Conservation (phyloP, 1,140 invertebrate genomes). For the Procambarus virginalis region DNA sequence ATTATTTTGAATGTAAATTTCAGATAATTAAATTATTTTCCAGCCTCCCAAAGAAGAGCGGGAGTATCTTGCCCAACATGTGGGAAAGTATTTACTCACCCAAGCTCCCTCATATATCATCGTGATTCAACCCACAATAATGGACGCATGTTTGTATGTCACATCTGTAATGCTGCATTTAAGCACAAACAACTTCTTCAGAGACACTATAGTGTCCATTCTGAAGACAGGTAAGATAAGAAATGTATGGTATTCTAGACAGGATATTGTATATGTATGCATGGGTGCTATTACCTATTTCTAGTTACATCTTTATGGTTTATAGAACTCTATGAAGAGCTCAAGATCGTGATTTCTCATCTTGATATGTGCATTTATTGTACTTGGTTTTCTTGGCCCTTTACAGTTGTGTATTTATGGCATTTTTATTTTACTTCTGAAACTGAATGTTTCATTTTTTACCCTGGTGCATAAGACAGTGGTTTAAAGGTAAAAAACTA, state of each 20-base stretch:
- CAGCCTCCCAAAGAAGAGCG: slow-evolving; percentile 59
- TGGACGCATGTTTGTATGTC: slow-evolving; percentile 77
- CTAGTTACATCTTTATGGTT: too few species aligned
- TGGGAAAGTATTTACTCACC: slow-evolving; percentile 67
- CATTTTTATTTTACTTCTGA: too few species aligned
- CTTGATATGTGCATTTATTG: too few species aligned
- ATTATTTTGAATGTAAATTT: not conserved
- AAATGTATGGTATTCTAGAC: not conserved
- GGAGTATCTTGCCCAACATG: slow-evolving; percentile 63
- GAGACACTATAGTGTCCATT: slow-evolving; percentile 87
- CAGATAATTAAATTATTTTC: not conserved
- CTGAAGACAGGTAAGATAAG: slow-evolving; percentile 82
- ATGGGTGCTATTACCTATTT: too few species aligned
- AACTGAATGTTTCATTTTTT: too few species aligned
- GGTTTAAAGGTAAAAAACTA: too few species aligned
- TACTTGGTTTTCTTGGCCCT: too few species aligned
- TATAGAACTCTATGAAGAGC: too few species aligned
- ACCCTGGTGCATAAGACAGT: too few species aligned
- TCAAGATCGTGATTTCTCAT: too few species aligned
- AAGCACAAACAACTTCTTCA: slow-evolving; percentile 90
- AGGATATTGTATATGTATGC: too few species aligned
- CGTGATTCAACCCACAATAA: slow-evolving; percentile 62
- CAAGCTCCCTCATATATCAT: slow-evolving; percentile 68
- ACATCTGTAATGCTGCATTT: slow-evolving; percentile 89
- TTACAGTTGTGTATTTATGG: too few species aligned